phyloP scores from a whole-genome alignment of 2,113 vertebrate species.

The Neolamprologus falcicula region DNA sequence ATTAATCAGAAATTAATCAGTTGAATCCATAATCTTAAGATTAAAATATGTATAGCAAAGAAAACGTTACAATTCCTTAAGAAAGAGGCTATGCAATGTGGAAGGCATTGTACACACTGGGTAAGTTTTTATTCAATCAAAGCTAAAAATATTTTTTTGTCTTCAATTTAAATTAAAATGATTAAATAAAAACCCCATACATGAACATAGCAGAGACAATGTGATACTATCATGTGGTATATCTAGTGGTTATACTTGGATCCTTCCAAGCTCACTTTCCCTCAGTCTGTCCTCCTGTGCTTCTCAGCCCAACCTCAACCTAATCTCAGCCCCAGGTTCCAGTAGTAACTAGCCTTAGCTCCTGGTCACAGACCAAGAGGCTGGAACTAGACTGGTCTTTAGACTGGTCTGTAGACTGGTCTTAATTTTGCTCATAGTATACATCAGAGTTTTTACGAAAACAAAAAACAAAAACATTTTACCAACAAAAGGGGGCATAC shows the following conservation, averaged over 20 bases:
- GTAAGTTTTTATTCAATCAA: not conserved
- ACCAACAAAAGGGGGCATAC: not conserved
- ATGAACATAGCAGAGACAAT: not conserved
- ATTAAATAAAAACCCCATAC: not conserved
- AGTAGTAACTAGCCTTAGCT: not conserved
- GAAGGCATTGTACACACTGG: not conserved
- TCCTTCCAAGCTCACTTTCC: not conserved
- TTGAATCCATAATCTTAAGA: not conserved
- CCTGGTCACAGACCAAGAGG: not conserved
- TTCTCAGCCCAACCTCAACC: not conserved
- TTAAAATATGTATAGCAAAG: not conserved
- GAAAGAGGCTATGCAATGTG: not conserved
- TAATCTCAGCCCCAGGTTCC: not conserved
- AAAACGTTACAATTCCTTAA: not conserved
- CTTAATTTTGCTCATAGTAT: not conserved
- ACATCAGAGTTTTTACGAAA: not conserved
- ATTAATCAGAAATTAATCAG: not conserved
- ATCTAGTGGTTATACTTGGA: not conserved
- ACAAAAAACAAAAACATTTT: not conserved
- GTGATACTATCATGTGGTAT: not conserved
- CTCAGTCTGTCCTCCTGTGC: not conserved
- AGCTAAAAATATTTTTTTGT: not conserved
- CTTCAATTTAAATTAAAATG: not conserved
- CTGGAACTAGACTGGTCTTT: not conserved
- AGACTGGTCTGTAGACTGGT: not conserved